Percentiles rank a stretch among this genome's conserved stretches.
Conservation (phyloP, 2,888 invertebrate species). For the Idaea aversata region DNA sequence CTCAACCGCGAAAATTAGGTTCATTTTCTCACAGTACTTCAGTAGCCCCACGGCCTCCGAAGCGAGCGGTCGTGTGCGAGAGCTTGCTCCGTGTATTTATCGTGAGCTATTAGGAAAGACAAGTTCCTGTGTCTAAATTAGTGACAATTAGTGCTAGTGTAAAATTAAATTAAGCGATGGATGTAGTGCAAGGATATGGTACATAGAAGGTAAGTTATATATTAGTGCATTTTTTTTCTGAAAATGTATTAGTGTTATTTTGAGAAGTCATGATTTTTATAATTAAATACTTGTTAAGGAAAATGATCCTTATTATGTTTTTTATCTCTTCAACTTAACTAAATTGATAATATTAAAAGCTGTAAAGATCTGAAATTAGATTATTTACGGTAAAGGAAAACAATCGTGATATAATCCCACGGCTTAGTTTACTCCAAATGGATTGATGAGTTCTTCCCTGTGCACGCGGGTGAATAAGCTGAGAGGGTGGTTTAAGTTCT, state of each 20-base stretch:
- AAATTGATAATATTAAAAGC: too few relatives aligned
- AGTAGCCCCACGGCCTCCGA: constrained; percentile 52
- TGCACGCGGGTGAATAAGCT: too few relatives aligned
- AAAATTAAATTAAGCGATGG: background rate
- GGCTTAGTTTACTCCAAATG: too few relatives aligned
- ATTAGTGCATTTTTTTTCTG: background rate
- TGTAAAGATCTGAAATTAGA: too few relatives aligned
- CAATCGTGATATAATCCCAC: too few relatives aligned
- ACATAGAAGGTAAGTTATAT: background rate
- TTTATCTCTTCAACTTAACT: too few relatives aligned
- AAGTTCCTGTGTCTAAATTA: background rate
- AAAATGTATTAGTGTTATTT: background rate
- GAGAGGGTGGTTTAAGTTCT: too few relatives aligned
- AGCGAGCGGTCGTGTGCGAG: constrained; percentile 34
- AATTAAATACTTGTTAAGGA: background rate
- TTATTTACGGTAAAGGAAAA: too few relatives aligned
- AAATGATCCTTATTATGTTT: background rate
- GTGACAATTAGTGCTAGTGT: background rate
- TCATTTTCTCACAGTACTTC: constrained; percentile 56
- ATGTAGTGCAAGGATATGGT: background rate
- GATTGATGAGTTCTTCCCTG: too few relatives aligned
- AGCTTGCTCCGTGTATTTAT: background rate
- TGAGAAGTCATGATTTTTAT: background rate
- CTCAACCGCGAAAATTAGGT: constrained; percentile 60
- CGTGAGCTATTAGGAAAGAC: background rate